Percentiles rank a stretch among this genome's conserved stretches.
These are phyloP conservation scores for Spodoptera picta DNA, from an alignment of 2,888 invertebrate genomes.

Conservation along the genomic window DNA sequence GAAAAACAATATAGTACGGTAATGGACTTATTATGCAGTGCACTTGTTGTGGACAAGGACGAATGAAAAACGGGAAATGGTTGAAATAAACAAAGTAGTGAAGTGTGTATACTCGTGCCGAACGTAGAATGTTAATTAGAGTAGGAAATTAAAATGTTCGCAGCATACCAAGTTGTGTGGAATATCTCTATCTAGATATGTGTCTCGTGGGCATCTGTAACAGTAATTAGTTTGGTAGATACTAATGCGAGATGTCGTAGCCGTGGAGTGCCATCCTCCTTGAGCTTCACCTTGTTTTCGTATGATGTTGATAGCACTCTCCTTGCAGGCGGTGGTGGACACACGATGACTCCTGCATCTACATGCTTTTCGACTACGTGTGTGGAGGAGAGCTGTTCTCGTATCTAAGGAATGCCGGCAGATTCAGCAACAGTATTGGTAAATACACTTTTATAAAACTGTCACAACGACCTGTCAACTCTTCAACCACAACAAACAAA, in stretches of 20 bases:
- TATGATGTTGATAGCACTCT: slow-evolving; percentile 22
- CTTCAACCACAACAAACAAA: background rate
- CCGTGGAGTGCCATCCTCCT: slow-evolving; percentile 10
- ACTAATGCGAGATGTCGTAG: slow-evolving; percentile 27
- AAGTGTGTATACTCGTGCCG: too few species aligned
- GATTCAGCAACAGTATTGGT: slow-evolving; percentile 95
- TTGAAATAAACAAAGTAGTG: too few species aligned
- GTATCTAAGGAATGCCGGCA: slow-evolving; percentile 96
- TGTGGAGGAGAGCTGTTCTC: slow-evolving; percentile 99
- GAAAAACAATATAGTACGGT: slow-evolving; percentile 10
- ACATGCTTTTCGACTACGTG: slow-evolving; percentile 99
- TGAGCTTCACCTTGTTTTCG: slow-evolving; percentile 20
- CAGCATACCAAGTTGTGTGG: too few species aligned
- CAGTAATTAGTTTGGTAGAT: slow-evolving; percentile 40
- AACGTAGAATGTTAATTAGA: too few species aligned
- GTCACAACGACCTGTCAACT: slow-evolving; percentile 1
- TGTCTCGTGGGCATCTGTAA: slow-evolving; percentile 33
- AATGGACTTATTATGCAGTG: too few species aligned
- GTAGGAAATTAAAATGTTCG: too few species aligned
- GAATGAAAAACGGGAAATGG: too few species aligned
- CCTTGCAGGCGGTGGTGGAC: slow-evolving; percentile 95
- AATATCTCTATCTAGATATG: background rate
- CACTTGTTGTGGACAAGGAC: too few species aligned
- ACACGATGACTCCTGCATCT: slow-evolving; percentile 96
- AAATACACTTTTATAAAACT: slow-evolving; percentile 57